These are phyloP conservation scores for Lepidostoma basale DNA, from an alignment of 1,140 invertebrate genomes.

Conservation along the genomic window DNA sequence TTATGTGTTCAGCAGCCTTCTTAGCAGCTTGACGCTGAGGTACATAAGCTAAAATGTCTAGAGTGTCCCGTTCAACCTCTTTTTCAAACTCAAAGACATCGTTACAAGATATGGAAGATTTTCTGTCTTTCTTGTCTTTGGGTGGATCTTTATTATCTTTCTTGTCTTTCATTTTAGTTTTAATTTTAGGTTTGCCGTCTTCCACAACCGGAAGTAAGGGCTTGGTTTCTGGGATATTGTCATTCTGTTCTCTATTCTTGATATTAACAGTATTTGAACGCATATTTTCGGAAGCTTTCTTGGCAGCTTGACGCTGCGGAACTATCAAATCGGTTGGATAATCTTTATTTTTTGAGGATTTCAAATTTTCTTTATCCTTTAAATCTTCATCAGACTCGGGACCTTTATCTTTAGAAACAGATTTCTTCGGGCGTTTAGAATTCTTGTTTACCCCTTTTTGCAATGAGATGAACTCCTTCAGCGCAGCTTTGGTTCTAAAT, in stretches of 20 bases:
- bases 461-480: slow-evolving; percentile 74
- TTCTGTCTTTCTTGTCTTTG: slow-evolving; percentile 46
- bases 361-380: slow-evolving; percentile 64
- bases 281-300: slow-evolving; percentile 88
- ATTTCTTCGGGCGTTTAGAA: slow-evolving; percentile 53
- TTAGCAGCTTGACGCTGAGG: slow-evolving; percentile 89
- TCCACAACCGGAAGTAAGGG: slow-evolving; percentile 45
- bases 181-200: slow-evolving; percentile 50
- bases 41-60: slow-evolving; percentile 81
- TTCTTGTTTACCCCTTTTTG: slow-evolving; percentile 51
- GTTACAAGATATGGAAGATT: slow-evolving; percentile 46
- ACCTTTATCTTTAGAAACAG: slow-evolving; percentile 56
- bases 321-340: slow-evolving; percentile 82
- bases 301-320: slow-evolving; percentile 88
- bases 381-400: slow-evolving; percentile 49
- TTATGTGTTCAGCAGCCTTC: slow-evolving; percentile 88
- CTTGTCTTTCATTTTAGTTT: slow-evolving; percentile 55
- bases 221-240: slow-evolving; percentile 52
- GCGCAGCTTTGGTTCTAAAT: slow-evolving; percentile 78
- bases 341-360: slow-evolving; percentile 66
- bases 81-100: slow-evolving; percentile 70
- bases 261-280: slow-evolving; percentile 62
- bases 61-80: slow-evolving; percentile 65
- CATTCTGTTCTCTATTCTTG: slow-evolving; percentile 54
- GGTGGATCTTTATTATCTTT: slow-evolving; percentile 37